Evolutionary conservation across 2,113 vertebrate genomes (phyloP).

Genomic region (Paradoxurus hermaphroditus): DNA sequence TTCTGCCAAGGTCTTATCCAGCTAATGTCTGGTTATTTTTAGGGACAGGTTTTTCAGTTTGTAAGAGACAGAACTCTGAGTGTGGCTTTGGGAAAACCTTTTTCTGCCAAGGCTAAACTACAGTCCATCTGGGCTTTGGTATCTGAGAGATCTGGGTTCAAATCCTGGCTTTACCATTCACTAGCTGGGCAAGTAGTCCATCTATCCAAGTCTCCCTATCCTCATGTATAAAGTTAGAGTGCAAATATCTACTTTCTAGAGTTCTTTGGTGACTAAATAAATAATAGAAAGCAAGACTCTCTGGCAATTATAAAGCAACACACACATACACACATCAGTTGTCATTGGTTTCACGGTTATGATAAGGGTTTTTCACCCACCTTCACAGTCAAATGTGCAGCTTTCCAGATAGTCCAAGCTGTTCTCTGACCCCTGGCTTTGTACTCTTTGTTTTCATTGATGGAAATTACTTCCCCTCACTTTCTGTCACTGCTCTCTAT

Average conservation of each 20-base stretch:
- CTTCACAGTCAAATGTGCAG: neutral
- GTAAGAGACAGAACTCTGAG: neutral
- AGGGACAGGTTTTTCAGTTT: neutral
- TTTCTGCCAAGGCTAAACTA: neutral
- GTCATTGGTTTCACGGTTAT: neutral
- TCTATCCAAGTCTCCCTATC: neutral
- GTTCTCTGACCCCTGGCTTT: neutral
- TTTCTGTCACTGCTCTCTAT: neutral
- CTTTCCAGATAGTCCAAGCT: neutral
- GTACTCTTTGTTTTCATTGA: neutral
- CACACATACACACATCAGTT: rapidly evolving
- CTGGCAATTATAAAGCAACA: neutral
- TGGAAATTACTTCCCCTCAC: neutral
- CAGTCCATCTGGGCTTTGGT: neutral
- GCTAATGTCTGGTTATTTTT: neutral
- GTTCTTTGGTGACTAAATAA: neutral
- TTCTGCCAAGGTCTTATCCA: neutral
- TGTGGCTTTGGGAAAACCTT: neutral
- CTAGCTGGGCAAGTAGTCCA: neutral
- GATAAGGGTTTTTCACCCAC: neutral
- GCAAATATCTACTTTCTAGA: neutral
- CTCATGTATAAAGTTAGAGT: neutral
- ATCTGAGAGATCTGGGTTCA: neutral
- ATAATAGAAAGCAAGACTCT: neutral
- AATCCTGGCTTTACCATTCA: neutral